These are phyloP conservation scores for Cheilosia scutellata DNA, from an alignment of 2,888 invertebrate genomes.

Conservation along the genomic window DNA sequence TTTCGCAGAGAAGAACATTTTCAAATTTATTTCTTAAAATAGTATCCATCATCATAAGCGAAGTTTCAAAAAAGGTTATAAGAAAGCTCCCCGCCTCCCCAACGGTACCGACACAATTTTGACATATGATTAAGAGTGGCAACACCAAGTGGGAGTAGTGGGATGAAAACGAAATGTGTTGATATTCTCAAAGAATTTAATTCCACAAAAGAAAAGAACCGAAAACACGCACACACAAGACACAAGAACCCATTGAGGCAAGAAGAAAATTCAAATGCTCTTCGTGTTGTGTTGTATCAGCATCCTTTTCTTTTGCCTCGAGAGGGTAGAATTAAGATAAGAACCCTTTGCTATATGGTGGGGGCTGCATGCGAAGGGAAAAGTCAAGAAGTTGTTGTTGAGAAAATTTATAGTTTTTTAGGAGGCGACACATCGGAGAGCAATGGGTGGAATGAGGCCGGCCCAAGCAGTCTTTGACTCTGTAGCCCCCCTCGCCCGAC, in stretches of 20 bases:
- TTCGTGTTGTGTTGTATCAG: slow-evolving; percentile 7
- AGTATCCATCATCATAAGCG: slow-evolving; percentile 38
- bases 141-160: background rate
- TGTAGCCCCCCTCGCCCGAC: background rate
- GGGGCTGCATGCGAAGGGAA: background rate
- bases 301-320: slow-evolving; percentile 16
- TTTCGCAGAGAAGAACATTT: slow-evolving; percentile 27
- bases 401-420: slow-evolving; percentile 51
- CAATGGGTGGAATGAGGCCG: background rate
- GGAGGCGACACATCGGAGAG: background rate
- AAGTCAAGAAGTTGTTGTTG: slow-evolving; percentile 67
- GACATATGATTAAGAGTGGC: slow-evolving; percentile 43
- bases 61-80: background rate
- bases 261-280: slow-evolving; percentile 25
- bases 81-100: background rate
- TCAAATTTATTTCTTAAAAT: slow-evolving; percentile 50
- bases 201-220: slow-evolving; percentile 10
- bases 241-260: background rate
- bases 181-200: slow-evolving; percentile 53
- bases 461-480: background rate
- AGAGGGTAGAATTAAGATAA: slow-evolving; percentile 55
- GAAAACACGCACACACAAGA: background rate
- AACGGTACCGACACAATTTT: slow-evolving; percentile 1
- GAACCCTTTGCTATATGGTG: slow-evolving; percentile 3
- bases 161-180: slow-evolving; percentile 14